Base-by-base conservation (phyloP, 2,113 vertebrate genomes). In the Varanus komodoensis region DNA sequence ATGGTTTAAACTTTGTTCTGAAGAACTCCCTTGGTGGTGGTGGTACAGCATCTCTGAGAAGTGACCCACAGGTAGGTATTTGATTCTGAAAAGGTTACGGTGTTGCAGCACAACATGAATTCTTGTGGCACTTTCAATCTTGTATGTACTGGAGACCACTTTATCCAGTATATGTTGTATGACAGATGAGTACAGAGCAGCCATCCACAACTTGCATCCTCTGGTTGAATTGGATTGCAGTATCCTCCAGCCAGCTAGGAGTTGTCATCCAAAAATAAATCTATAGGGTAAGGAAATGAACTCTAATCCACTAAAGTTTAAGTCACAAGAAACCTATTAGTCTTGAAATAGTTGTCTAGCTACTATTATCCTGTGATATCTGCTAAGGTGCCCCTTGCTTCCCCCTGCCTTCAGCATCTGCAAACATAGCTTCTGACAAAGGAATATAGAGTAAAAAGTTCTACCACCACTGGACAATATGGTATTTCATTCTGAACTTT, bases 1-100 rank as follows among this genome's bases (percentile, higher is more conserved):
- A 97, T 85, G 97, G 95, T 74, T 97, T 99, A 92, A 99, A 98
- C 95, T 99, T 99, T 27, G 94, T 98, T 89, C 95, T 99, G 92
- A 97, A 94, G 94, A 97, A 97, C 89, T 98, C 97, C 7, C 97
- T 98, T 78, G 98, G 98, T 71, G 98, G 98, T 84, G 97, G 98
- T 94, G 98, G 98, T 48, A 92, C 97, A 91, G 97, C 97, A 38
- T 99, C 98, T 38, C 95, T 98, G 78, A 97, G 98, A 95, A 98
- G 97, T 92, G 98, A 98, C 95, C 98, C 98, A 90, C 98, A 98
- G 97, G 98, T 98, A 97, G n/a, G 89, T 92, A 84, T 93, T 90
- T 93, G 87, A 7, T 73, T 92, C 29, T 38, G 8, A 34, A 27
- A 19, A 67, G 52, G 34, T 86, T 21, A 29, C 6, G 19, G 14